Evolutionary conservation across 2,113 vertebrate genomes (phyloP).

Genomic region (Struthio camelus): DNA sequence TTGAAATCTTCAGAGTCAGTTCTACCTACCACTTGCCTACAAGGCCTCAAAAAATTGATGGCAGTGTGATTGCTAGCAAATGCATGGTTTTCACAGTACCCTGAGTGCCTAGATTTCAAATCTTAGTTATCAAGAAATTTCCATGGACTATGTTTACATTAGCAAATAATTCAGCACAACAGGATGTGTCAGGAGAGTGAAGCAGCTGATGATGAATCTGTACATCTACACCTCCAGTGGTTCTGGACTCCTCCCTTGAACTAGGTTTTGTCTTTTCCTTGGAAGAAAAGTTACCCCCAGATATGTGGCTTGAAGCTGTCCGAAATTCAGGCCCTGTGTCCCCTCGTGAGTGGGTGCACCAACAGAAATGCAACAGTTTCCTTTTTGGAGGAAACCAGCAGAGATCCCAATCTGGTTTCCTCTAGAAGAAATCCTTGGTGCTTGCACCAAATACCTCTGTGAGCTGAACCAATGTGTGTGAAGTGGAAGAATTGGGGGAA

Average conservation of each 20-base stretch:
- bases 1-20: not conserved
- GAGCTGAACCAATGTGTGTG: not conserved
- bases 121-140: not conserved
- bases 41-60: not conserved
- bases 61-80: not conserved
- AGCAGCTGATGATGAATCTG: not conserved
- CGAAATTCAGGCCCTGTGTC: not conserved
- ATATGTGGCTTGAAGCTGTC: rapidly evolving
- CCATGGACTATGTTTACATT: not conserved
- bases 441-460: not conserved
- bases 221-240: no score
- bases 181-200: not conserved
- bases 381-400: not conserved
- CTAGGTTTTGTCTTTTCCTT: not conserved
- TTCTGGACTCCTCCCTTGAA: not conserved
- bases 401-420: not conserved
- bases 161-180: not conserved
- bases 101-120: rapidly evolving
- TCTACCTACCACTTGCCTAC: not conserved
- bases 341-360: rapidly evolving
- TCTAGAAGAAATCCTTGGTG: not conserved
- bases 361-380: no score
- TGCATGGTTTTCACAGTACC: not conserved
- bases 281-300: rapidly evolving
- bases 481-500: not conserved